Evolutionary conservation across 2,113 vertebrate species (phyloP).

Genomic region (Zeus faber): DNA sequence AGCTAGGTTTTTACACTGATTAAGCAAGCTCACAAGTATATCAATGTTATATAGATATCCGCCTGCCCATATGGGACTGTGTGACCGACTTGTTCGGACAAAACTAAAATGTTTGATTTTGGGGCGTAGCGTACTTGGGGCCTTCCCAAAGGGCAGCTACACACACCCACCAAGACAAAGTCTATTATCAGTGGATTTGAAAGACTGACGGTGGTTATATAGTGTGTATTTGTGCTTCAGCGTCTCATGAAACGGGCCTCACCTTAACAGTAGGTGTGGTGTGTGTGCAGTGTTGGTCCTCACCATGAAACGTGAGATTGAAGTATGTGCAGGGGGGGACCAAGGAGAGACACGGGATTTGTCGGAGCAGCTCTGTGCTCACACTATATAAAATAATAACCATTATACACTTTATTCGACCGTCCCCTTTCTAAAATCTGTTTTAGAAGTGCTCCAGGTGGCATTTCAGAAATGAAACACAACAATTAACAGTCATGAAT

Average conservation of each 20-base stretch:
- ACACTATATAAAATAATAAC: no score
- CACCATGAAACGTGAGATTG: not conserved
- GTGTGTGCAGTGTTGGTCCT: constrained; percentile 34
- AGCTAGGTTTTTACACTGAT: constrained; percentile 21
- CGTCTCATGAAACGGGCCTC: constrained; percentile 18
- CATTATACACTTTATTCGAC: no score
- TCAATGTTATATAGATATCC: not conserved
- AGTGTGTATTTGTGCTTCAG: constrained; percentile 27
- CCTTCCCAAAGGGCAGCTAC: constrained; percentile 24
- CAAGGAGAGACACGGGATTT: no score
- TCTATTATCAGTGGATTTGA: constrained; percentile 29
- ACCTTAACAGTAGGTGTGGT: constrained; percentile 28
- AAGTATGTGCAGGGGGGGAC: not conserved
- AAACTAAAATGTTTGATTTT: constrained; percentile 62
- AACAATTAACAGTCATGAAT: no score
- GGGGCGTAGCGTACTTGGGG: constrained; percentile 39
- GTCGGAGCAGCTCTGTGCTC: no score
- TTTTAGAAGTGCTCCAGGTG: no score
- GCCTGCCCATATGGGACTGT: constrained; percentile 11
- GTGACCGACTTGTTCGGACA: constrained; percentile 21
- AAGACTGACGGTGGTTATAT: constrained; percentile 19
- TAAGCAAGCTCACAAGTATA: constrained; percentile 22
- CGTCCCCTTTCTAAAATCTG: no score
- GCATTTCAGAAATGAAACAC: no score
- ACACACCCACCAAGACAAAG: constrained; percentile 8